Evolutionary conservation across 1,140 invertebrate genomes (phyloP).

Genomic region (Lethocerus indicus): DNA sequence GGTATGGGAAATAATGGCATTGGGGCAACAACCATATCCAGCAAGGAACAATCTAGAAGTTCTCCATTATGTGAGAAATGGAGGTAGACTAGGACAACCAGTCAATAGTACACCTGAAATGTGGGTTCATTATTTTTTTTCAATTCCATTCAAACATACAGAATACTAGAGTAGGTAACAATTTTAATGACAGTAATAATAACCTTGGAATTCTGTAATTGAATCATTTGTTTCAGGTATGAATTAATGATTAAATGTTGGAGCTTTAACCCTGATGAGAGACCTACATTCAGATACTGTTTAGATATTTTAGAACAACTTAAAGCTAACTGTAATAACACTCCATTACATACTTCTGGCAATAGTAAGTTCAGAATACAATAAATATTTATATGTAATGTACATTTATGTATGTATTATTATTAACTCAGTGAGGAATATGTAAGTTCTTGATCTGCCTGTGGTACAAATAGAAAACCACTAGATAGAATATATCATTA

Average conservation of each 20-base stretch:
- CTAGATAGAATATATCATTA: too few relatives aligned
- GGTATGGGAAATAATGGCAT: constrained; percentile 90
- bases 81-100: constrained; percentile 66
- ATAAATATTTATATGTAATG: too few relatives aligned
- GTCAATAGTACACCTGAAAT: constrained; percentile 63
- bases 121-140: constrained; percentile 42
- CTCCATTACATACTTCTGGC: too few relatives aligned
- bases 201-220: too few relatives aligned
- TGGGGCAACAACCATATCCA: constrained; percentile 91
- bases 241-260: constrained; percentile 62
- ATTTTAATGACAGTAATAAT: neutral
- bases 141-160: too few relatives aligned
- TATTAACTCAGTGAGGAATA: too few relatives aligned
- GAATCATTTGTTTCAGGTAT: constrained; percentile 36
- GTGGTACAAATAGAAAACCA: too few relatives aligned
- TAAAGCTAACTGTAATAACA: too few relatives aligned
- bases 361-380: too few relatives aligned
- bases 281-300: constrained; percentile 64
- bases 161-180: neutral
- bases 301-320: constrained; percentile 38
- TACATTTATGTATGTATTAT: too few relatives aligned
- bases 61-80: constrained; percentile 67
- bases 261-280: constrained; percentile 49
- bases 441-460: too few relatives aligned
- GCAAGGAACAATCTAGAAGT: constrained; percentile 83